Conservation (phyloP, 2,888 invertebrate species). For the Sinelater perroti region DNA sequence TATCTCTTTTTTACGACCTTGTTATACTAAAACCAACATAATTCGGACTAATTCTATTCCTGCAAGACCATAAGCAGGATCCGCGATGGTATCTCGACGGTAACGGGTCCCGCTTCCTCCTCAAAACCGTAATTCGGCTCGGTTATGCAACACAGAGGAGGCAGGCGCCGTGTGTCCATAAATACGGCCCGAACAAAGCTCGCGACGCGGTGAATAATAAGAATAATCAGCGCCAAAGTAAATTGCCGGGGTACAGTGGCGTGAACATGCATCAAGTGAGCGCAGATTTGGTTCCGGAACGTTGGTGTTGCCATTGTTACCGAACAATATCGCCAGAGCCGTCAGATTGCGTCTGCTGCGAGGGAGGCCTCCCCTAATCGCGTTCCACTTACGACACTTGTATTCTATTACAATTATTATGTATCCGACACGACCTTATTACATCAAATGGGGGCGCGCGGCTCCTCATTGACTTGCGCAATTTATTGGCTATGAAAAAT, state of each 20-base stretch:
- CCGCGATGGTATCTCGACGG: constrained; percentile 8
- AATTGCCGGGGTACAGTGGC: constrained; percentile 34
- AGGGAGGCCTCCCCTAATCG: constrained; percentile 37
- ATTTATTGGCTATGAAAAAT: constrained; percentile 28
- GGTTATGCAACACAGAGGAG: constrained; percentile 14
- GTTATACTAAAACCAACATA: constrained; percentile 22
- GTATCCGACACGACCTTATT: constrained; percentile 38
- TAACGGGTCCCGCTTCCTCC: constrained; percentile 24
- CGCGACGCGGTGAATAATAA: constrained; percentile 17
- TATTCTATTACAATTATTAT: constrained; percentile 40
- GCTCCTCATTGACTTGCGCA: constrained; percentile 27
- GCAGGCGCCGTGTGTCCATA: constrained; percentile 20
- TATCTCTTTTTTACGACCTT: constrained; percentile 6
- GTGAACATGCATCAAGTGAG: constrained; percentile 40
- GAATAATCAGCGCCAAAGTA: constrained; percentile 34
- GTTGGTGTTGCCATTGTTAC: constrained; percentile 38
- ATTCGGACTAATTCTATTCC: constrained; percentile 25
- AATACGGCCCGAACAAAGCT: constrained; percentile 12
- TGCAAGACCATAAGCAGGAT: constrained; percentile 11
- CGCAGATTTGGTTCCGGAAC: constrained; percentile 40
- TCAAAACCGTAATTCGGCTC: constrained; percentile 22
- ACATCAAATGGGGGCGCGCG: constrained; percentile 29
- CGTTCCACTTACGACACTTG: constrained; percentile 39
- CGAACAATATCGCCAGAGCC: constrained; percentile 32
- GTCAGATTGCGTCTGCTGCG: constrained; percentile 38